A percentile compares a stretch with the other conserved stretches of the same genome.
Conservation (phyloP, 2,113 vertebrate genomes). For the Mus spicilegus region DNA sequence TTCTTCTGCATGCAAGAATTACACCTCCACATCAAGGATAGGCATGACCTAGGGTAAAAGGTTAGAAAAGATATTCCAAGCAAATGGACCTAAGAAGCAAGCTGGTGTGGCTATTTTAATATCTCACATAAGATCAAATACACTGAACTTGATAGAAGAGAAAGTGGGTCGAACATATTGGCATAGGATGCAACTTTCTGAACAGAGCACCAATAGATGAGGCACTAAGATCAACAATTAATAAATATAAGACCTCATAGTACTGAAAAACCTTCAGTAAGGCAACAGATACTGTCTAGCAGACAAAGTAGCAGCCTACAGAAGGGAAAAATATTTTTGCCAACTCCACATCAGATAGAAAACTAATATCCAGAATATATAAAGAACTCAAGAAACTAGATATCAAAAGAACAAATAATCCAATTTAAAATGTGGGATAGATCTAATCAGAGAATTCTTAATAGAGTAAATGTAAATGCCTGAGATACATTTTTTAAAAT, state of each 20-base stretch:
- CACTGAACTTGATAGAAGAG: not conserved
- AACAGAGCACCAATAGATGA: not conserved
- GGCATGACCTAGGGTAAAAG: not conserved
- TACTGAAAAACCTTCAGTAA: not conserved
- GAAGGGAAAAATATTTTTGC: not conserved
- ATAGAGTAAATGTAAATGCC: not conserved
- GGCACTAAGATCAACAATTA: not conserved
- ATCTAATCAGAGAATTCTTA: not conserved
- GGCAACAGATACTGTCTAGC: not conserved
- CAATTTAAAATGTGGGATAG: too few species aligned
- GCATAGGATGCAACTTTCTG: not conserved
- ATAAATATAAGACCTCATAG: not conserved
- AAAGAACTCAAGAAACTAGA: not conserved
- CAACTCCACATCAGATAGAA: not conserved
- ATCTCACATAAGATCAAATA: not conserved
- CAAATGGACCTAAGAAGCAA: not conserved
- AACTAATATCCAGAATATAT: not conserved
- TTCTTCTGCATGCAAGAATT: not conserved
- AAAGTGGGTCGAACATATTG: not conserved
- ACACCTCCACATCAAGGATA: not conserved
- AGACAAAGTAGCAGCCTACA: not conserved
- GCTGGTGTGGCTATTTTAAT: not conserved
- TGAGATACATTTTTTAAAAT: not conserved
- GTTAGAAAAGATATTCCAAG: not conserved
- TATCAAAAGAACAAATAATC: too few species aligned